Evolutionary conservation across 2,888 invertebrate species (phyloP).

Genomic region (Isotomurus palustris): DNA sequence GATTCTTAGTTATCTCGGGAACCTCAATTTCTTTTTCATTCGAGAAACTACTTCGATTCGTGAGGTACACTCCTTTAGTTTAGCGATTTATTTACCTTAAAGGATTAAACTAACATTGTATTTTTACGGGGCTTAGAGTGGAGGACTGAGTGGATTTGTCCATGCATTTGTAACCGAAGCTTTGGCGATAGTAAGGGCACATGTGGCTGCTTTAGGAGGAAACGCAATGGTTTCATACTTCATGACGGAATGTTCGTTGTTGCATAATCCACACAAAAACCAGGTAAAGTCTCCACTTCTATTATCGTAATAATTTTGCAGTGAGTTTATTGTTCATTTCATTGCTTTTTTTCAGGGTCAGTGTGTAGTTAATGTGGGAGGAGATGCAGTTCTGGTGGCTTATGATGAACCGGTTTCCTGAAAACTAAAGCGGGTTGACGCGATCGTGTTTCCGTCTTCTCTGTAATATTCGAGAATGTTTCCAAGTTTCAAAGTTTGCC

Average conservation of each 20-base stretch:
- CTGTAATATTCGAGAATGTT: too few relatives aligned
- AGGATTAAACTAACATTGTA: not conserved
- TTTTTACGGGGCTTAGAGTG: slow-evolving; percentile 56
- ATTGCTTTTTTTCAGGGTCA: slow-evolving; percentile 68
- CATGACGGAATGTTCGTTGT: slow-evolving; percentile 82
- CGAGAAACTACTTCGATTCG: slow-evolving; percentile 87
- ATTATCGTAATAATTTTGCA: not conserved
- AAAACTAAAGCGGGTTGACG: too few relatives aligned
- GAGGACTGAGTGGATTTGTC: slow-evolving; percentile 89
- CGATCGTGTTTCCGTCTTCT: too few relatives aligned
- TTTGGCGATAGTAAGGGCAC: slow-evolving; percentile 84
- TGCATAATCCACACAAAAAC: slow-evolving; percentile 92
- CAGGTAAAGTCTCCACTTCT: slow-evolving; percentile 62
- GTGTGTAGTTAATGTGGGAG: slow-evolving; percentile 90
- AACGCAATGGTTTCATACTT: slow-evolving; percentile 93
- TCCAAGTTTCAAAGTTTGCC: too few relatives aligned
- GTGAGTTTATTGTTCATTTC: not conserved
- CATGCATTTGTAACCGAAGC: slow-evolving; percentile 92
- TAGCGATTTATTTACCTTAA: not conserved
- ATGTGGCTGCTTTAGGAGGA: slow-evolving; percentile 87
- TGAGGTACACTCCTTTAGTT: slow-evolving; percentile 55
- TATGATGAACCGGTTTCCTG: slow-evolving; percentile 55
- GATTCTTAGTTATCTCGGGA: slow-evolving; percentile 78
- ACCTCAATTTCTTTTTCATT: slow-evolving; percentile 90
- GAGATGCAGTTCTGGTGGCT: slow-evolving; percentile 82